Evolutionary conservation across 2,797 vertebrate genomes (phyloP), one percentile per base, ranked within the genome.

Genomic region (Buphagus erythrorhynchus): DNA sequence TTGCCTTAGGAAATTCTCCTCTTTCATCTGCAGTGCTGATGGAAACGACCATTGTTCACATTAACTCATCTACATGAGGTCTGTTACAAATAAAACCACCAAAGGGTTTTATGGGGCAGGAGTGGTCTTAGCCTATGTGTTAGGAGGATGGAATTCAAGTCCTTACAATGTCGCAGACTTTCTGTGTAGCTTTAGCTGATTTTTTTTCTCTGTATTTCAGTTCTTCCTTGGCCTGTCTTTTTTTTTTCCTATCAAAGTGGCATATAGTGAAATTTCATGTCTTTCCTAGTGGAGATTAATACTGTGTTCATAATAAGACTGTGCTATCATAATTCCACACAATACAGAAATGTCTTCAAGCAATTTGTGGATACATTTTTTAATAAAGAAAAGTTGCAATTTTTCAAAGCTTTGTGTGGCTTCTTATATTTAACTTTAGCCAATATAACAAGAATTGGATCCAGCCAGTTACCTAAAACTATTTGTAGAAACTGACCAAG

Each of bases 71-170:
- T 66, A 14, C 42, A n/a, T 52, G 55, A 89, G 9, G 40, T 20
- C 55, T 85, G 10, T 85, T 71, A 92, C 69, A 90, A 92, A 91
- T 67, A 88, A 73, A 93, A 48, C 31, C 73, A 55, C 59, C 88
- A 57, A 62, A 84, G 61, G 61, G 55, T 80, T 91, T 88, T 86
- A 66, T 18, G 35, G 33, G 26, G 28, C 51, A 57, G 71, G 20
- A 42, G 21, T 66, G 43, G 29, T 45, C 51, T 75, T 62, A 73
- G 33, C 33, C 51, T 67, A 1, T 22, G 13, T 66, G 31, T 55
- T 92, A 82, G 40, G 51, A 82, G 40, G 24, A 40, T 63, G 51
- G 63, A 91, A 67, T 73, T 77, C 11, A 51, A 52, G n/a, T 54
- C 25, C 46, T 84, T 62, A 46, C 6, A 51, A 29, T 65, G 49